Conservation (phyloP, 2,113 vertebrate genomes). For the Ailurus styani region DNA sequence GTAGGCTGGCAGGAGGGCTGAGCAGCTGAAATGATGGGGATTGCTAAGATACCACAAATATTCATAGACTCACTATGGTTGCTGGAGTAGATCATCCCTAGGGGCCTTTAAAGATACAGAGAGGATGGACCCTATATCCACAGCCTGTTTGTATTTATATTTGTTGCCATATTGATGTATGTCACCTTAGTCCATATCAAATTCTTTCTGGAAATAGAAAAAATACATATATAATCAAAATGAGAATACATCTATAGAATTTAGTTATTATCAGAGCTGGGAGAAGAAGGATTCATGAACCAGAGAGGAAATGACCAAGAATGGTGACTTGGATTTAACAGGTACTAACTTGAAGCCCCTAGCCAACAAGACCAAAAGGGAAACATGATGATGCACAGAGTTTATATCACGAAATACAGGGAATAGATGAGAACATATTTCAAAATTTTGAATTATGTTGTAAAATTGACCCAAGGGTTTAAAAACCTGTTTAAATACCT, state of each 20-base stretch:
- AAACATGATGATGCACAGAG: background rate
- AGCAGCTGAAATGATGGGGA: background rate
- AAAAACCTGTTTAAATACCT: background rate
- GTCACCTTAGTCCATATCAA: background rate
- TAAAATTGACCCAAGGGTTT: background rate
- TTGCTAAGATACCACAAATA: background rate
- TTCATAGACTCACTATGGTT: fast-evolving
- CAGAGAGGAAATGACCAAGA: background rate
- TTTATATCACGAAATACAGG: background rate
- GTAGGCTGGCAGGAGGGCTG: no score
- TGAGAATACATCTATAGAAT: background rate
- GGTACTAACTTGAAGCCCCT: background rate
- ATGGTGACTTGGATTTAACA: background rate
- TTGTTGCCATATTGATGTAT: background rate
- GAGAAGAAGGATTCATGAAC: background rate
- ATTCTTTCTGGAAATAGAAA: background rate
- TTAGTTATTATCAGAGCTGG: background rate
- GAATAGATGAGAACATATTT: background rate
- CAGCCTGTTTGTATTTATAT: background rate
- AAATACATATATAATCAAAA: background rate
- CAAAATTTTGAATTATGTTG: background rate
- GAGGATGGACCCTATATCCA: background rate
- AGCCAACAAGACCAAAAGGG: background rate
- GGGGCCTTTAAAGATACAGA: background rate
- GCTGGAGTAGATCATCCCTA: background rate